Percentiles rank a stretch among this genome's conserved stretches.
Conservation (phyloP, 2,113 vertebrate genomes). For the Raja brachyura region DNA sequence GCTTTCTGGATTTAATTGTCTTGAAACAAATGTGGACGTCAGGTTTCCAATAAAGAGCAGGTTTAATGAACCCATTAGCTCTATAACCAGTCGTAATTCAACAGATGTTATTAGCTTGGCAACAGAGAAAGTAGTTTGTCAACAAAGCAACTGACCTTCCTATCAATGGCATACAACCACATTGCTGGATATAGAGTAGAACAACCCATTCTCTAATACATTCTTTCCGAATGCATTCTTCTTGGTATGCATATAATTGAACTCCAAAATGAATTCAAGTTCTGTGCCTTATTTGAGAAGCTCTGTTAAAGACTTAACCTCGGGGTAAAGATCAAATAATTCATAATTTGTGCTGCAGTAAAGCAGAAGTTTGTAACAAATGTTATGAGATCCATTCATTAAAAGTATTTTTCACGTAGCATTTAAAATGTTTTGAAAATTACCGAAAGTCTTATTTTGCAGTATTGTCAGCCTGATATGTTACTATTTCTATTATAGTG, state of each 20-base stretch:
- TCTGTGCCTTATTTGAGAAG: background rate
- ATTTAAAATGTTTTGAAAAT: background rate
- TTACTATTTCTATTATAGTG: background rate
- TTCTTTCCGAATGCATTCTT: background rate
- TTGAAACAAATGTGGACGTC: background rate
- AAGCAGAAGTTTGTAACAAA: background rate
- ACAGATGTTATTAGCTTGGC: background rate
- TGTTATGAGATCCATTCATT: background rate
- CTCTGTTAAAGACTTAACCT: background rate
- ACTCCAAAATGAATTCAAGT: background rate
- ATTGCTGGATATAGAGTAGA: background rate
- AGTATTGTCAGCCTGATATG: background rate
- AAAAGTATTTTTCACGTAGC: background rate
- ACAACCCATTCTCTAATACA: background rate
- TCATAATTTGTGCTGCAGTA: background rate
- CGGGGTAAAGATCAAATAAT: background rate
- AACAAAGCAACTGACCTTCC: background rate
- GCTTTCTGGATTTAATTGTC: slow-evolving; percentile 9
- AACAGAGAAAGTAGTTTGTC: background rate
- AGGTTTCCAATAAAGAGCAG: background rate
- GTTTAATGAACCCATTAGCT: background rate
- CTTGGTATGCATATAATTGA: background rate
- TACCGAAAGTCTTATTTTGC: background rate
- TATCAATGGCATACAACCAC: background rate
- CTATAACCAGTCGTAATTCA: background rate